Percentiles rank a stretch among this genome's conserved stretches.
Evolutionary conservation across 92 coral and sea anemone genomes (phyloP).

Genomic region (Zoanthus gigantus): DNA sequence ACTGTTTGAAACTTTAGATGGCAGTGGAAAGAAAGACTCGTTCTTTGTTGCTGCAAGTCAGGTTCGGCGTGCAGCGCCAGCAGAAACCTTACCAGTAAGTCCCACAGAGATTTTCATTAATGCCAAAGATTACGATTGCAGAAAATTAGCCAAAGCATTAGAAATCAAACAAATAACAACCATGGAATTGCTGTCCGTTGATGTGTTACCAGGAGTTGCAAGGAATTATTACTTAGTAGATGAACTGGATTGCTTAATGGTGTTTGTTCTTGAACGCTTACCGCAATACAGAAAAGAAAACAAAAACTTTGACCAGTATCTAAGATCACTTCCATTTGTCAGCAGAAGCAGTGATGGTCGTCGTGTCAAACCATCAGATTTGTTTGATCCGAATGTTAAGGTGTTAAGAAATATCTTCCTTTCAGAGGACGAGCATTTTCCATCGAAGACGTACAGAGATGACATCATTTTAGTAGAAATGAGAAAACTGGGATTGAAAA

Average conservation of each 20-base stretch:
- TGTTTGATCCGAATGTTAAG: conserved; percentile 64
- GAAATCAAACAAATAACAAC: conserved; percentile 20
- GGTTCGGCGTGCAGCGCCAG: conserved; percentile 47
- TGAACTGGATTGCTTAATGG: conserved; percentile 59
- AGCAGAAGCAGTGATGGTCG: conserved; percentile 22
- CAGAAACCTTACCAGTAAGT: conserved; percentile 51
- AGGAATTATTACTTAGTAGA: conserved; percentile 5
- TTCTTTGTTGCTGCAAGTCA: conserved; percentile 55
- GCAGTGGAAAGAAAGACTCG: conserved; percentile 23
- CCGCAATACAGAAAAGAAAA: conserved; percentile 13
- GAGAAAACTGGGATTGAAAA: conserved; percentile 22
- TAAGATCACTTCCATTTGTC: conserved; percentile 51
- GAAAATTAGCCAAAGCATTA: conserved; percentile 41
- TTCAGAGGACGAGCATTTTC: conserved; percentile 54
- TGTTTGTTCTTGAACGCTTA: conserved; percentile 51
- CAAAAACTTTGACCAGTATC: conserved; percentile 9
- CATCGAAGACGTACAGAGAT: conserved; percentile 1
- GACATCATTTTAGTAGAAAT: conserved; percentile 31
- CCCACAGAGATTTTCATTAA: conserved; percentile 39
- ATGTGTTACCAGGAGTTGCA: conserved; percentile 50
- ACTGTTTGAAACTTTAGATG: conserved; percentile 62
- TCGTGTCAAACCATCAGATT: conserved; percentile 41
- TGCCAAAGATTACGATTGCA: conserved; percentile 50
- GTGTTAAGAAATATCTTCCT: conserved; percentile 33
- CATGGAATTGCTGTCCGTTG: conserved; percentile 32